phyloP scores from a whole-genome alignment of 2,113 vertebrate genomes.

The Poicephalus gulielmi region DNA sequence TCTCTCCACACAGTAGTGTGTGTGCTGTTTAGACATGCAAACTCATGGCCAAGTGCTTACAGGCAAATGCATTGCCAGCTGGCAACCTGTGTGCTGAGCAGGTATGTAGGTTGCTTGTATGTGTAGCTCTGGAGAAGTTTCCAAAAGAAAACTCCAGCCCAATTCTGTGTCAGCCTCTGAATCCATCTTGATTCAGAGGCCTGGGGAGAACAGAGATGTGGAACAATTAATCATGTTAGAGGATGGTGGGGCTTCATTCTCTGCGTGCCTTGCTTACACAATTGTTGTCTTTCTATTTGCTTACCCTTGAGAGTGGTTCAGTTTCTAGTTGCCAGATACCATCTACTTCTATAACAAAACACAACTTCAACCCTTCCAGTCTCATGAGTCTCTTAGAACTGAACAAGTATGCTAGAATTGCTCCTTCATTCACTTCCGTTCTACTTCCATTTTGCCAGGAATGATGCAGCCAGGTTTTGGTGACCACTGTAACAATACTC shows the following conservation, averaged over 20 bases:
- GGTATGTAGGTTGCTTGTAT: not conserved
- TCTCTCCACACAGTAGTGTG: rapidly evolving
- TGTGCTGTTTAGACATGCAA: not conserved
- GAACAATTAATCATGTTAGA: not conserved
- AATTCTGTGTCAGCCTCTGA: not conserved
- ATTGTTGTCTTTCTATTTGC: not conserved
- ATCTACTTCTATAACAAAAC: not conserved
- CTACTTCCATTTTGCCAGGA: not conserved
- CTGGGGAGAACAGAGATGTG: not conserved
- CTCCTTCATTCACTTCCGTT: not conserved
- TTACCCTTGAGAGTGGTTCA: not conserved
- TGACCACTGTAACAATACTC: not conserved
- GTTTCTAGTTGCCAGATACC: not conserved
- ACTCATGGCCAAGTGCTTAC: not conserved
- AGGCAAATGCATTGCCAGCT: not conserved
- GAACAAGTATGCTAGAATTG: not conserved
- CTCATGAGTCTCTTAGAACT: not conserved
- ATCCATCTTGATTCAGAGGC: not conserved
- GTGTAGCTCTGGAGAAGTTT: not conserved
- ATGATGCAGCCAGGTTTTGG: not conserved
- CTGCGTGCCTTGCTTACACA: not conserved
- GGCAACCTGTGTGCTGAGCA: not conserved
- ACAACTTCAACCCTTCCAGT: not conserved
- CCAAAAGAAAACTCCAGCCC: not conserved
- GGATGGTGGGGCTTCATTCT: not conserved